These are phyloP conservation scores for Xenopus petersii DNA, from an alignment of 2,797 vertebrate genomes.

Conservation along the genomic window DNA sequence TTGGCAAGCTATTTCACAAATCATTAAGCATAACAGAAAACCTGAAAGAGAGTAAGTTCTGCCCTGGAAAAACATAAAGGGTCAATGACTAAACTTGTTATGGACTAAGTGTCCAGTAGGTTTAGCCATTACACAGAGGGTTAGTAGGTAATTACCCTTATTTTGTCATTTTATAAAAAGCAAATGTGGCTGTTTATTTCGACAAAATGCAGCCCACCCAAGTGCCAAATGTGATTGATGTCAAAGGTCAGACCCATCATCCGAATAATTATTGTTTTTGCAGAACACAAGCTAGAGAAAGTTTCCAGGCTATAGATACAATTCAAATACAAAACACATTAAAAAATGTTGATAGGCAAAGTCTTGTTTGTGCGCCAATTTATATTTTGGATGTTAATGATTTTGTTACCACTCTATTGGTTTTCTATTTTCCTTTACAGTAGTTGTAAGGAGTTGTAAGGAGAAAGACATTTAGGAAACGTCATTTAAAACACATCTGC, in stretches of 20 bases:
- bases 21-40: slow-evolving; percentile 37
- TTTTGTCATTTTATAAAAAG: slow-evolving; percentile 42
- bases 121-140: slow-evolving; percentile 32
- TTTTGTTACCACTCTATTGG: too few relatives aligned
- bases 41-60: slow-evolving; percentile 30
- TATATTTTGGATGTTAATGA: too few relatives aligned
- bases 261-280: slow-evolving; percentile 5
- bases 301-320: not conserved
- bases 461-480: too few relatives aligned
- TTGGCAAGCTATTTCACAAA: slow-evolving; percentile 33
- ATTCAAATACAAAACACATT: too few relatives aligned
- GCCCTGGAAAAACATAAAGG: slow-evolving; percentile 27
- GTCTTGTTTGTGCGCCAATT: too few relatives aligned
- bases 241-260: slow-evolving; percentile 26
- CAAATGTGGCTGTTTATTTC: slow-evolving; percentile 30
- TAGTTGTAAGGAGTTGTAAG: too few relatives aligned
- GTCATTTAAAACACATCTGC: too few relatives aligned
- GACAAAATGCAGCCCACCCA: slow-evolving; percentile 21
- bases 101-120: slow-evolving; percentile 37
- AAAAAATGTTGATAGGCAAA: too few relatives aligned
- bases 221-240: slow-evolving; percentile 29
- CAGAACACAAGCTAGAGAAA: not conserved
- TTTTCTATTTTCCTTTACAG: too few relatives aligned
- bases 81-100: slow-evolving; percentile 34
- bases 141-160: slow-evolving; percentile 38